These are phyloP conservation scores for Picathartes gymnocephalus DNA, from an alignment of 2,113 vertebrate species.

Conservation along the genomic window DNA sequence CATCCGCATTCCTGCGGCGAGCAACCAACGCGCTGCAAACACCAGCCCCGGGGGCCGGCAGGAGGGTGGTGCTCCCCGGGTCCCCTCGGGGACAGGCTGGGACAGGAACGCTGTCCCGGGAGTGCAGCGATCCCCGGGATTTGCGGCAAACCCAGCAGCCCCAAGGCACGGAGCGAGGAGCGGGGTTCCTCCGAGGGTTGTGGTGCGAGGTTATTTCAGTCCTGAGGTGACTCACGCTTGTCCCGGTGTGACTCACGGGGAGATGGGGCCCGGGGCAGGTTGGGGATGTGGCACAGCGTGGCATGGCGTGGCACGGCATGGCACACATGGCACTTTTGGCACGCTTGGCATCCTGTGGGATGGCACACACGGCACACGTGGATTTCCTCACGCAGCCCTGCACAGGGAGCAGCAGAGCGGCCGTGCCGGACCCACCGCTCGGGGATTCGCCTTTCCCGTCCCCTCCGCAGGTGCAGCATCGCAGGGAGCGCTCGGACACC, in stretches of 20 bases:
- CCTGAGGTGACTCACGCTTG: neutral
- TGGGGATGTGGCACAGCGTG: neutral
- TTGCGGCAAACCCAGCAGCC: neutral
- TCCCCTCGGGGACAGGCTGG: neutral
- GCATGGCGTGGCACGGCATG: neutral
- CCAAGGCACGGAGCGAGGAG: accelerated
- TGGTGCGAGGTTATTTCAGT: neutral
- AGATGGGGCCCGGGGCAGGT: neutral
- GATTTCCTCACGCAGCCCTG: neutral
- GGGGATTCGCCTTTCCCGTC: accelerated
- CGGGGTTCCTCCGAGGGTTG: neutral
- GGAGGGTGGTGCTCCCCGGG: neutral
- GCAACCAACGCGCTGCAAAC: neutral
- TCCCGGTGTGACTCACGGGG: neutral
- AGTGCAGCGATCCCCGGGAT: accelerated
- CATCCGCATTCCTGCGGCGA: neutral
- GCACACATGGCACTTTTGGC: neutral
- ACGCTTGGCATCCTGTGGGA: neutral
- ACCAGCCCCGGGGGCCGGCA: accelerated
- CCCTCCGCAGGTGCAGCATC: neutral
- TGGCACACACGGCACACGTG: neutral
- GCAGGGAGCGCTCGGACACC: accelerated
- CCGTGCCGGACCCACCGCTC: accelerated
- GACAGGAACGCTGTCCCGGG: accelerated
- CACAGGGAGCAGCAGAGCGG: neutral